Evolutionary conservation across 2,113 vertebrate genomes (phyloP), one percentile per base, ranked within the genome.

Genomic region (Neotoma lepida): DNA sequence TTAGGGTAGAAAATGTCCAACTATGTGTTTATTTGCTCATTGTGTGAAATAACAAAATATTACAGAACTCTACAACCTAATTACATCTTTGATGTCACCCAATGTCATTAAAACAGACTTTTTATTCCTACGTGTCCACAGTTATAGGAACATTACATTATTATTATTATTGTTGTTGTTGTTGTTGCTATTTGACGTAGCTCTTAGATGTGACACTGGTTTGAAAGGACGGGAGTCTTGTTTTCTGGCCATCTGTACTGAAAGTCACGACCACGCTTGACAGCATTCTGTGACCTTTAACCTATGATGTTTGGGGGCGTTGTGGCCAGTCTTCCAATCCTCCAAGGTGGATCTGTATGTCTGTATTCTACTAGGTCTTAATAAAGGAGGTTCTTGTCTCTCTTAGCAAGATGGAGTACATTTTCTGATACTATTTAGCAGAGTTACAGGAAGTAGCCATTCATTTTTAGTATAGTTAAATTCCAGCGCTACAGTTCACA

Each of bases 391-490:
- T 89, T 28, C 78, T 5, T 58, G 0, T 46, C 58, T 41, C 3
- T 80, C 88, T 93, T 80, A 66, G 49, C 64, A 61, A 82, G 41
- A 78, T 66, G 70, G 76, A 88, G 66, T 61, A 17, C 74, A 41
- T 9, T 58, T 91, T 33, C 84, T 81, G 41, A 2, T 85, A 89
- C 2, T 56, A 30, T 71, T 86, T 95, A 61, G 8, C 28, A 26
- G 26, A 64, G 66, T 86, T 70, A 76, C 90, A 93, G 1, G 6
- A 70, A 94, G 8, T 1, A 24, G 2, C 22, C 33, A 22, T 71
- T 91, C 93, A 14, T 96, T 96, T n/a, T 64, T 96, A 17, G 4
- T 26, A 2, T 61, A 35, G 76, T 78, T 91, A 66, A 71, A 54
- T 76, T 97, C 86, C 51, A 80, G 63, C 82, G 28, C 44, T 30